Base-by-base conservation (phyloP, 2,888 invertebrate genomes). In the Cephus pygmeus region DNA sequence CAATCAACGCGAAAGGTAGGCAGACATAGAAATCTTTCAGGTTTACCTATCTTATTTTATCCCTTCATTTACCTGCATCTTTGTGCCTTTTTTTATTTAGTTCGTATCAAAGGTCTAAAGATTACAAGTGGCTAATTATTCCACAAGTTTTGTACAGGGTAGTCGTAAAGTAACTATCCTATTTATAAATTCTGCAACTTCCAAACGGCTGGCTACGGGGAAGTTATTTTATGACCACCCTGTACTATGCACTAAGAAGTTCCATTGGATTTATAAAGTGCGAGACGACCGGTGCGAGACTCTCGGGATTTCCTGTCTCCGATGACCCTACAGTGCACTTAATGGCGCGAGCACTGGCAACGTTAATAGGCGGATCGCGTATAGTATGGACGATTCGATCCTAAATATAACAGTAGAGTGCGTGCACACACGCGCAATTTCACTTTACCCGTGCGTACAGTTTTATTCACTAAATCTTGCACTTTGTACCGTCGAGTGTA, bases 1-100 rank as follows among this genome's bases (percentile, higher is more conserved):
- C 83, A 74, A 76, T 82, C 82, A 78, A 84, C 81, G 80, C 83
- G 77, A 85, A 86, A 84, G 88, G 86, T 87, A 80, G 81, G 78
- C 75, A 84, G 75, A 76, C 23, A 75, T 69, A 69, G 23, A 40
- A 36, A 73, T 30, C 34, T 40, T 40, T 77, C 33, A 31, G 68
- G 36, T 68, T 40, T 35, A 35, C 31, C 76, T 69, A 6, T 11
- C 23, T 73, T 36, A 68, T 75, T 74, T 33, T 1, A 30, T 75
- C 68, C 4, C 12, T 30, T 75, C 56, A 12, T 35, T 75, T 75
- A 11, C 56, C 31, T 40, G 31, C 0, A 23, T 23, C 23, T 56
- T 56, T 56, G 40, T 56, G 2, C 12, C 15, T 15, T 40, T 15
- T 40, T 40, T 40, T 15, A 6, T 40, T 15, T 15, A 15, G 15